Evolutionary conservation across 2,113 vertebrate species (phyloP).

Genomic region (Tautogolabrus adspersus): DNA sequence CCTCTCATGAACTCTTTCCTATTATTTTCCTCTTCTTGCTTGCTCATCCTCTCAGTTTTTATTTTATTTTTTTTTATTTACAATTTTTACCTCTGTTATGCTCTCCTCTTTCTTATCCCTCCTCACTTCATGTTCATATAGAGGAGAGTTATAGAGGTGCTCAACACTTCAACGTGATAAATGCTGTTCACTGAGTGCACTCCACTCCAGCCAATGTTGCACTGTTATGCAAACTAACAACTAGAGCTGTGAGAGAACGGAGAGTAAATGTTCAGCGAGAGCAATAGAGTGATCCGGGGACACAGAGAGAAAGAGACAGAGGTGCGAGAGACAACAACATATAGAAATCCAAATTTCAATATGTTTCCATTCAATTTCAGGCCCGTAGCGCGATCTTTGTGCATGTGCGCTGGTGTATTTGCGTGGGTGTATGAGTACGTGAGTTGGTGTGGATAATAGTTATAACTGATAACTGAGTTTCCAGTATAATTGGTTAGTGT

Average conservation of each 20-base stretch:
- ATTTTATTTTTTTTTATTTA: not conserved
- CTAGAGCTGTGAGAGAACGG: slow-evolving; percentile 49
- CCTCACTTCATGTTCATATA: slow-evolving; percentile 41
- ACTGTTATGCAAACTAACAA: slow-evolving; percentile 77
- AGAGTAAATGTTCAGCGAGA: slow-evolving; percentile 45
- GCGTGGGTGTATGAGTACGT: slow-evolving; percentile 23
- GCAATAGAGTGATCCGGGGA: slow-evolving; percentile 33
- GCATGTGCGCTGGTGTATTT: slow-evolving; percentile 3
- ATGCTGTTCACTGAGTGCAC: slow-evolving; percentile 68
- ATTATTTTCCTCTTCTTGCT: slow-evolving; percentile 21
- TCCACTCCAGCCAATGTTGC: slow-evolving; percentile 68
- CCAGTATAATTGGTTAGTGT: no score
- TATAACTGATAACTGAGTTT: not conserved
- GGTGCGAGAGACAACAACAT: slow-evolving; percentile 35
- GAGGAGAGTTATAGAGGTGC: slow-evolving; percentile 51
- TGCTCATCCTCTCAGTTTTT: not conserved
- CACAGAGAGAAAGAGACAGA: slow-evolving; percentile 29
- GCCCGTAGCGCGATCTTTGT: not conserved
- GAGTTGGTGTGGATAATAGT: slow-evolving; percentile 30
- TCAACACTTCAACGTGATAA: slow-evolving; percentile 66
- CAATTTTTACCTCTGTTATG: slow-evolving; percentile 1
- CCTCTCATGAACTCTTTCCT: slow-evolving; percentile 4
- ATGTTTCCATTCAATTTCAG: slow-evolving; percentile 22
- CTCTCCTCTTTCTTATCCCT: slow-evolving; percentile 26
- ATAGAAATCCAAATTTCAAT: slow-evolving; percentile 15